Conservation (phyloP, 1,140 invertebrate genomes). For the Cyphomyrmex costatus region DNA sequence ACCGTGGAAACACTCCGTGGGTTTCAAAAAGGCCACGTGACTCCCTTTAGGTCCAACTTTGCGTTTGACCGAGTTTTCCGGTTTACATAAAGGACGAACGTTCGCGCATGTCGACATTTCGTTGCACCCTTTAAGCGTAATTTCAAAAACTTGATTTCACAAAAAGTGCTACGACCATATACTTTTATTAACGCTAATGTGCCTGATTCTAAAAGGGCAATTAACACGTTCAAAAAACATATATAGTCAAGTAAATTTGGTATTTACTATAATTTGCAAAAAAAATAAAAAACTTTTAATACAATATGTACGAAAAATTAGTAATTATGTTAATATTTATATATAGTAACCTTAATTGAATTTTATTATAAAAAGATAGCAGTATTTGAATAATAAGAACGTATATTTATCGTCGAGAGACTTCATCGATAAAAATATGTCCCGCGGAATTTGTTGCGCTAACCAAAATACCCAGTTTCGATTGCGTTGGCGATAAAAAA, state of each 20-base stretch:
- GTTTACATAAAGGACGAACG: conserved; percentile 71
- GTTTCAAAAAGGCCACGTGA: conserved; percentile 71
- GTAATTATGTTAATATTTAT: background rate
- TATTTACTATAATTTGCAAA: background rate
- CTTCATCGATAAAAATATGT: conserved; percentile 45
- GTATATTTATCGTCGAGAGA: conserved; percentile 6
- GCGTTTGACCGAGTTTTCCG: conserved; percentile 76
- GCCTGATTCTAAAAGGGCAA: background rate
- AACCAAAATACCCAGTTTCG: conserved; percentile 51
- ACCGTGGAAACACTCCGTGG: conserved; percentile 58
- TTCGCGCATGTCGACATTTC: conserved; percentile 62
- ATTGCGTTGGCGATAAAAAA: conserved; percentile 41
- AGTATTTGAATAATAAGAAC: background rate
- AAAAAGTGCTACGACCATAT: conserved; percentile 6
- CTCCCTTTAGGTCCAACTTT: conserved; percentile 77
- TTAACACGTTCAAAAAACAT: background rate
- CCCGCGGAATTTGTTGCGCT: conserved; percentile 45
- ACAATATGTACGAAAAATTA: background rate
- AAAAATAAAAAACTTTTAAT: conserved; percentile 9
- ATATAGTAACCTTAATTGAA: background rate
- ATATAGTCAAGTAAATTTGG: background rate
- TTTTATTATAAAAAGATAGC: background rate
- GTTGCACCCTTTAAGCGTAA: conserved; percentile 49
- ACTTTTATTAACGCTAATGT: conserved; percentile 39
- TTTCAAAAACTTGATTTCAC: conserved; percentile 51